Evolutionary conservation across 1,140 invertebrate genomes (phyloP).

Genomic region (Choristoneura fumiferana): DNA sequence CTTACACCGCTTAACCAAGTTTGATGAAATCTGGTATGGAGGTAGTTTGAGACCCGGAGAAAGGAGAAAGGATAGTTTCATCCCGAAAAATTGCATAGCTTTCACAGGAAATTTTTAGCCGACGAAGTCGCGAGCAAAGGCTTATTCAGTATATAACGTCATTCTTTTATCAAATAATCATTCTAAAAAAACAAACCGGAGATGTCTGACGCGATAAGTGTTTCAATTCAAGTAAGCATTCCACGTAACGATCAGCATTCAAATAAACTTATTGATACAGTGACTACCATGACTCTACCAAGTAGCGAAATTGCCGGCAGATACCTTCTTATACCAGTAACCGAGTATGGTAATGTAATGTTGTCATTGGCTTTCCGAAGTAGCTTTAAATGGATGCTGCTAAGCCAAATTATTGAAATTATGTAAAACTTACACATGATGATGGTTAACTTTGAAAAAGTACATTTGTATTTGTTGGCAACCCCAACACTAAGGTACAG

Average conservation of each 20-base stretch:
- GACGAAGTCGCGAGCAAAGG: no score
- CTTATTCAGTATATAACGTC: no score
- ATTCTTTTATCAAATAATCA: constrained; percentile 34
- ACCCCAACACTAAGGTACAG: no score
- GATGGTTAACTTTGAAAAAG: constrained; percentile 4
- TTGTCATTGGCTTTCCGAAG: no score
- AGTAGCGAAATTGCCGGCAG: background rate
- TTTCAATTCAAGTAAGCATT: constrained; percentile 8
- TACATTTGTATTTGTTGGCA: constrained; percentile 7
- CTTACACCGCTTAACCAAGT: no score
- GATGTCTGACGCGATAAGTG: constrained; percentile 32
- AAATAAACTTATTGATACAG: constrained; percentile 8
- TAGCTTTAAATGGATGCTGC: background rate
- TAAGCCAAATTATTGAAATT: background rate
- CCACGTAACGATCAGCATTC: background rate
- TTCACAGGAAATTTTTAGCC: no score
- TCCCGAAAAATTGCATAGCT: no score
- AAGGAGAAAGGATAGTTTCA: no score
- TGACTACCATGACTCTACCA: background rate
- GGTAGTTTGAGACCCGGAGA: no score
- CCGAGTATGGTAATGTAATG: no score
- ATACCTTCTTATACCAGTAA: background rate
- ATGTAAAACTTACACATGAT: background rate
- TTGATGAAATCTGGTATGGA: no score
- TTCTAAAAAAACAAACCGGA: constrained; percentile 28